Evolutionary conservation across 2,113 vertebrate species (phyloP), one percentile per base, ranked within the genome.

Genomic region (Noctilio leporinus): DNA sequence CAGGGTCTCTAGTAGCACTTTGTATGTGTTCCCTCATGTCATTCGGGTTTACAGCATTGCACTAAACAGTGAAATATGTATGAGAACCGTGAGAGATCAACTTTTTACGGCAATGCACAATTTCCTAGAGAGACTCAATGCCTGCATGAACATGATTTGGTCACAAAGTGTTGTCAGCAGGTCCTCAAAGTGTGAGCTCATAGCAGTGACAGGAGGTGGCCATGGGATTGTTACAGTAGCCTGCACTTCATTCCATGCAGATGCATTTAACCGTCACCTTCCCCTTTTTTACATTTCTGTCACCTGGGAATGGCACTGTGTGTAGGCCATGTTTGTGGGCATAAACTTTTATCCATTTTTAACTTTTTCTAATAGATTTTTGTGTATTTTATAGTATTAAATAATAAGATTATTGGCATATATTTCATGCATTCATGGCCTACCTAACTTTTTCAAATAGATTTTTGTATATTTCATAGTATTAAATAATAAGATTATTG

Each of bases 301-400:
- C 15, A 20, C 33, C 30, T 5, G 33, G 0, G 1, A 43, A 43
- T 28, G 69, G 53, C 0, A 0, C 40, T 4, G 19, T 2, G 51
- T 33, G 17, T 20, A 3, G 26, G 43, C 38, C 35, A 40, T 12
- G 20, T 73, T 40, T 47, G 53, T 62, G 20, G 26, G 22, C 38
- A 12, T 12, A 57, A 11, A 20, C 16, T 62, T 75, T 62, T 51
- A 62, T 62, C 47, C 28, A 19, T 35, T 47, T 47, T 47, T 62
- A 62, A 28, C 22, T n/a, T 28, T 73, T 75, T 47, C 35, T 47
- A 62, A 75, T 43, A 72, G 22, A 55, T 47, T 35, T 59, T 33
- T 47, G 10, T n/a, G 28, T 75, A 75, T 62, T 87, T 47, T 35
- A 75, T 47, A 55, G 15, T 20, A 62, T n/a, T 62, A 59, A 45